Percentiles rank a stretch among this genome's conserved stretches.
Conservation (phyloP, 2,888 invertebrate species). For the Epiblema foenella region DNA sequence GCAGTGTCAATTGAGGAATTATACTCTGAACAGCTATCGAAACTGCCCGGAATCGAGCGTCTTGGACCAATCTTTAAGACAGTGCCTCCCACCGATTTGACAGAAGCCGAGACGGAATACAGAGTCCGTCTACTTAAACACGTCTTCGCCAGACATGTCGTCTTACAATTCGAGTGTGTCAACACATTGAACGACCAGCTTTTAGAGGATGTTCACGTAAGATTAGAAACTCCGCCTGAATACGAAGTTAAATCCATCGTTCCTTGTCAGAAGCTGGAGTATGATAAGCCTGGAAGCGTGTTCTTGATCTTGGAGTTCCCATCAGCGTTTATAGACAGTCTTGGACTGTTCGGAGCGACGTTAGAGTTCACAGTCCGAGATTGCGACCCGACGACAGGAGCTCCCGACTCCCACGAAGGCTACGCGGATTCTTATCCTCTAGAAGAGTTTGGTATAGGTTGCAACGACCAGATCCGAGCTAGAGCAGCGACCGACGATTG, state of each 20-base stretch:
- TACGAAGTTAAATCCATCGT: constrained; percentile 90
- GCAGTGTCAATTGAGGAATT: constrained; percentile 94
- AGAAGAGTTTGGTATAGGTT: constrained; percentile 89
- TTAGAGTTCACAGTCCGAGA: constrained; percentile 97
- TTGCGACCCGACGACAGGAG: constrained; percentile 97
- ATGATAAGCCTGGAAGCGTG: constrained; percentile 93
- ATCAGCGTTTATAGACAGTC: constrained; percentile 84
- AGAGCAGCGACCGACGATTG: constrained; percentile 68
- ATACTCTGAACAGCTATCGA: constrained; percentile 91
- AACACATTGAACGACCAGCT: constrained; percentile 98
- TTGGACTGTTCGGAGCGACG: constrained; percentile 94
- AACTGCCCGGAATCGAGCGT: constrained; percentile 93
- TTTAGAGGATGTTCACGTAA: constrained; percentile 95
- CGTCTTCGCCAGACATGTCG: constrained; percentile 92
- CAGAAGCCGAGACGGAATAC: constrained; percentile 99
- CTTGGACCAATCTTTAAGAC: constrained; percentile 95
- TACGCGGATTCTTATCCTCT: constrained; percentile 98
- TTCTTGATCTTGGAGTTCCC: constrained; percentile 91
- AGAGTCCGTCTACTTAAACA: constrained; percentile 96
- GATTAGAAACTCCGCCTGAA: constrained; percentile 92
- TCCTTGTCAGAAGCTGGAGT: constrained; percentile 91
- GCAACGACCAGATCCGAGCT: constrained; percentile 72
- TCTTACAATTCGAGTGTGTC: constrained; percentile 98
- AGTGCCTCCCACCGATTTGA: constrained; percentile 93
- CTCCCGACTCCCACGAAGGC: constrained; percentile 97